Evolutionary conservation across 2,113 vertebrate genomes (phyloP).

Genomic region (Chlorocebus sabaeus): DNA sequence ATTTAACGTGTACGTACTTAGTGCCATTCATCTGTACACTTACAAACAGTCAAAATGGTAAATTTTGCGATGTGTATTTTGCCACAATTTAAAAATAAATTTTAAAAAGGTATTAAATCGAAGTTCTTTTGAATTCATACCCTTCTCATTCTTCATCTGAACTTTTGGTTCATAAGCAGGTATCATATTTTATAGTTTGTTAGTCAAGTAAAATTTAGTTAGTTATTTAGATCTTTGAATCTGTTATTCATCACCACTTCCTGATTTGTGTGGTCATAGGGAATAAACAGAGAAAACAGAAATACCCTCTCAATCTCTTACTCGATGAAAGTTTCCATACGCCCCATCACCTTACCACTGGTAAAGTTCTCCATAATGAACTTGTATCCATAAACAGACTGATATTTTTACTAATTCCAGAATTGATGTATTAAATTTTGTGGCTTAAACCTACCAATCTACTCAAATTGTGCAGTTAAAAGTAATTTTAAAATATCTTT

Average conservation of each 20-base stretch:
- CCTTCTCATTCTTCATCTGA: neutral
- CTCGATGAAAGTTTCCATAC: neutral
- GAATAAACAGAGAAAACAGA: neutral
- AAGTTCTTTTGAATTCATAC: constrained; percentile 3
- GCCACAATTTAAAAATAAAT: neutral
- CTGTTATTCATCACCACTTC: neutral
- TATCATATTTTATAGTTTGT: constrained; percentile 20
- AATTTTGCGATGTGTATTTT: neutral
- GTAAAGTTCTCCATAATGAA: constrained; percentile 18
- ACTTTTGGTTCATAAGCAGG: neutral
- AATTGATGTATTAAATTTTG: neutral
- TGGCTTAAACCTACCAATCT: neutral
- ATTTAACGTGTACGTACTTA: neutral
- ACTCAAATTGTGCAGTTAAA: constrained; percentile 13
- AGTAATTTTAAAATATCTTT: neutral
- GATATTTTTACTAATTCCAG: constrained; percentile 5
- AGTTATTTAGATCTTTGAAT: constrained; percentile 26
- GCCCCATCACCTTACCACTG: neutral
- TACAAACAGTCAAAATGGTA: neutral
- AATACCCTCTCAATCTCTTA: neutral
- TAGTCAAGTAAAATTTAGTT: constrained; percentile 23
- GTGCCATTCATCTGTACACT: neutral
- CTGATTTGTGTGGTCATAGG: neutral
- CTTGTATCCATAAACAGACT: neutral
- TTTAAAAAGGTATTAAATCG: neutral